Base-by-base conservation (phyloP, 2,888 invertebrate species). In the Agrochola macilenta region DNA sequence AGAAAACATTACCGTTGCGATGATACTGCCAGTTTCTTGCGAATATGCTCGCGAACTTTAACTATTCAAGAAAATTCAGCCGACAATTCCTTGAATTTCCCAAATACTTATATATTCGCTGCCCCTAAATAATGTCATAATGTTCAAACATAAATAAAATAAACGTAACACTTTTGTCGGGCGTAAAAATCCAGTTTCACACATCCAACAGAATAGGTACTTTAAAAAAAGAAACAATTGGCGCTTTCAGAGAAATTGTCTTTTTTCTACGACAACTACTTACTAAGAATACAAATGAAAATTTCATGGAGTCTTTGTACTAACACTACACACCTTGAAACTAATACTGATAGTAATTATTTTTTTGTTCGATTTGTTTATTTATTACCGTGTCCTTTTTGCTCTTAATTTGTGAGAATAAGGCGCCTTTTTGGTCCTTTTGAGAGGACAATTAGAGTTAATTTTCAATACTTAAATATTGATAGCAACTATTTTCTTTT, bases 181-280 rank as follows among this genome's bases (percentile, higher is more conserved):
- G 71, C 71, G 43, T 65, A 69, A 76, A 83, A 85, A 79, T 70
- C 72, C 66, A 49, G 68, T 79, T 78, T 78, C 58, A 76, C 79
- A 74, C 74, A 77, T 78, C 57, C 74, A 79, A 74, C 74, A 71
- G 66, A 79, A 78, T 70, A 74, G 58, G 54, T 74, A 58, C 71
- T 35, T 68, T 70, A 68, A 49, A 76, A 86, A 87, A 84, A 76
- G 57, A 83, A 86, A 86, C 81, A 76, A 86, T 87, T 76, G 79
- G 57, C 58, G 82, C 82, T 86, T 79, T 87, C 64, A 82, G 43
- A 61, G 78, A 69, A 83, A 87, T 87, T 86, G 86, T 68, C 61
- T 76, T 84, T 83, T 76, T 77, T 68, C 60, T 69, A 39, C 58
- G 11, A 82, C 43, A 17, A 35, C 17, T 72, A 65, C 54, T 72